Evolutionary conservation across 2,113 vertebrate genomes (phyloP).

Genomic region (Eurypyga helias): DNA sequence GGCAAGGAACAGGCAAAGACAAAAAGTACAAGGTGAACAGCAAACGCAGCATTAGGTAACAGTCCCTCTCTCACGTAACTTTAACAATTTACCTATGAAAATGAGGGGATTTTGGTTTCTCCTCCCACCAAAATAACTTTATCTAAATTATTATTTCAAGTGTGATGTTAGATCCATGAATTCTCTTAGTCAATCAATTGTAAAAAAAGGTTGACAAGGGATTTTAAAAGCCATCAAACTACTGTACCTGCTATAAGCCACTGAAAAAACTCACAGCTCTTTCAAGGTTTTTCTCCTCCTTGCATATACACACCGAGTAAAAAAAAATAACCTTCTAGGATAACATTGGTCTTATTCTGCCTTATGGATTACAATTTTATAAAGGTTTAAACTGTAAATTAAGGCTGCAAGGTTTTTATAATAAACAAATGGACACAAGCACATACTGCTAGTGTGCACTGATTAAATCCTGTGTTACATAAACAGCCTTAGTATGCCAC

Average conservation of each 20-base stretch:
- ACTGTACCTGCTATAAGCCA: background rate
- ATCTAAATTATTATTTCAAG: background rate
- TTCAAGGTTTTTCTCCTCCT: background rate
- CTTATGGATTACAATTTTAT: background rate
- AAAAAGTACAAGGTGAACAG: background rate
- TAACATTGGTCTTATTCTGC: background rate
- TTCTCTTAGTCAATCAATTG: background rate
- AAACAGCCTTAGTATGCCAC: background rate
- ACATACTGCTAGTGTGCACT: background rate
- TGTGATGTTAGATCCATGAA: background rate
- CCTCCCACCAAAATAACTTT: background rate
- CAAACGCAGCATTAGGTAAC: conserved; percentile 12
- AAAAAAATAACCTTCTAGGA: background rate
- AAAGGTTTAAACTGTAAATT: background rate
- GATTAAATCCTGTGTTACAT: conserved; percentile 22
- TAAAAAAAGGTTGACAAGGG: background rate
- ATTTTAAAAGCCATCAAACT: background rate
- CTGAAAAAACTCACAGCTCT: background rate
- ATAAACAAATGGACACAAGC: background rate
- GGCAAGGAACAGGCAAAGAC: background rate
- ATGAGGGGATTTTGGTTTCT: background rate
- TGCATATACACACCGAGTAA: background rate
- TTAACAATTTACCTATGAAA: background rate
- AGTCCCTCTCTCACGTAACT: background rate
- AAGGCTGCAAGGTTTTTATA: background rate